Percentiles rank a stretch among this genome's conserved stretches.
Conservation (phyloP, 2,888 invertebrate genomes). For the Iselma pallidipennis region DNA sequence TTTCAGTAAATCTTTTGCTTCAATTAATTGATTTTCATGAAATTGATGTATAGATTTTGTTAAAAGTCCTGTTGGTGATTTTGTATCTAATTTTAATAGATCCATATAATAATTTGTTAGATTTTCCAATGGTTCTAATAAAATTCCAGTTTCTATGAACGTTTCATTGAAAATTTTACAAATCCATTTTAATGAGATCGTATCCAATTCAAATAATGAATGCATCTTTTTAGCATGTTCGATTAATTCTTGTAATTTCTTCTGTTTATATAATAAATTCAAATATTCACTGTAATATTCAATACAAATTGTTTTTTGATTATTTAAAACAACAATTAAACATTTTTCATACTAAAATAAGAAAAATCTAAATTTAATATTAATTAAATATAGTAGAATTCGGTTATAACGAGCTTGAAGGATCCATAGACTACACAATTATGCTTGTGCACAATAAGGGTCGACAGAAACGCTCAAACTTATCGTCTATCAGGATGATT, state of each 20-base stretch:
- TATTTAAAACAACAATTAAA: slow-evolving; percentile 41
- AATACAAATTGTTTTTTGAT: slow-evolving; percentile 35
- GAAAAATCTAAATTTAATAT: slow-evolving; percentile 27
- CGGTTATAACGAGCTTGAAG: too few species aligned
- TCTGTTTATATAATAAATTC: slow-evolving; percentile 56
- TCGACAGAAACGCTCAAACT: too few species aligned
- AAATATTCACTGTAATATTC: slow-evolving; percentile 58
- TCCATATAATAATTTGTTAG: slow-evolving; percentile 60
- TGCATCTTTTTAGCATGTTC: slow-evolving; percentile 58
- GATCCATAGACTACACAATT: too few species aligned
- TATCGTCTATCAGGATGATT: too few species aligned
- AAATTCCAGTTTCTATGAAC: slow-evolving; percentile 42
- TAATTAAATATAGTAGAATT: slow-evolving; percentile 12
- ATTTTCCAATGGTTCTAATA: slow-evolving; percentile 37
- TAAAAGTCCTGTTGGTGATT: slow-evolving; percentile 65
- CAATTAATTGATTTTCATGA: slow-evolving; percentile 59
- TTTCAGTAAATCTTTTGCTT: slow-evolving; percentile 60
- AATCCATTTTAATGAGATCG: slow-evolving; percentile 64
- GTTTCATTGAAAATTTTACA: slow-evolving; percentile 63
- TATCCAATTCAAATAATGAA: slow-evolving; percentile 56
- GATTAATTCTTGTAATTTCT: slow-evolving; percentile 55
- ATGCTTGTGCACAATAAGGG: too few species aligned
- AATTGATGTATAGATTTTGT: slow-evolving; percentile 63
- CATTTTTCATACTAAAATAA: slow-evolving; percentile 51
- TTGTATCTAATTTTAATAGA: slow-evolving; percentile 61